Conservation (phyloP, 1,140 invertebrate genomes). For the Metopolophium dirhodum region DNA sequence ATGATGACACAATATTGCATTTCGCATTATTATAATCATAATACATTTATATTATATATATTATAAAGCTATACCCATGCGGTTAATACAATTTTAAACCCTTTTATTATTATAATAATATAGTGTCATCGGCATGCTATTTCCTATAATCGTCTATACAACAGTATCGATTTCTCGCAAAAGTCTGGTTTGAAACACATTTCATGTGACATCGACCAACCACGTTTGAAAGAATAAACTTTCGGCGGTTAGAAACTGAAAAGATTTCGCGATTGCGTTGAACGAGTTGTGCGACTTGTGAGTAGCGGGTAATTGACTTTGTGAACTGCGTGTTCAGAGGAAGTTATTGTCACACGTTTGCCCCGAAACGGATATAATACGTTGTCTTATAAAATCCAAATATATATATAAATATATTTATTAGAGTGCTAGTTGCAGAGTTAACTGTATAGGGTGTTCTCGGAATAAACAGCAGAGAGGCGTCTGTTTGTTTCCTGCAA, state of each 20-base stretch:
- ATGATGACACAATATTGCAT: background rate
- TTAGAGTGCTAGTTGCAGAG: background rate
- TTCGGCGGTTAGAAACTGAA: background rate
- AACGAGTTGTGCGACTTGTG: background rate
- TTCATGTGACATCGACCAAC: background rate
- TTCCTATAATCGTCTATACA: background rate
- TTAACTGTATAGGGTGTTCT: background rate
- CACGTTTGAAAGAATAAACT: background rate
- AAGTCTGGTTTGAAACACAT: background rate
- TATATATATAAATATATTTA: background rate
- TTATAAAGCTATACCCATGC: background rate
- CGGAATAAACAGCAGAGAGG: background rate
- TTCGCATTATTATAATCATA: conserved; percentile 4
- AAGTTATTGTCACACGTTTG: conserved; percentile 6
- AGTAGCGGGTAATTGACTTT: background rate
- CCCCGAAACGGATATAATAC: background rate
- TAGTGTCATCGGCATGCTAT: background rate
- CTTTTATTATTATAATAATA: background rate
- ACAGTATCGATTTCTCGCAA: background rate
- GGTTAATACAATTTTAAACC: background rate
- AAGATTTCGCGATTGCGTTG: background rate
- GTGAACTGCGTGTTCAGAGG: background rate
- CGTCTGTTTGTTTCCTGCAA: conserved; percentile 3
- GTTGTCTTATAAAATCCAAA: background rate
- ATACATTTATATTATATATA: background rate